These are phyloP conservation scores for Perizoma flavofasciatum DNA, from an alignment of 2,888 invertebrate species.

Conservation along the genomic window DNA sequence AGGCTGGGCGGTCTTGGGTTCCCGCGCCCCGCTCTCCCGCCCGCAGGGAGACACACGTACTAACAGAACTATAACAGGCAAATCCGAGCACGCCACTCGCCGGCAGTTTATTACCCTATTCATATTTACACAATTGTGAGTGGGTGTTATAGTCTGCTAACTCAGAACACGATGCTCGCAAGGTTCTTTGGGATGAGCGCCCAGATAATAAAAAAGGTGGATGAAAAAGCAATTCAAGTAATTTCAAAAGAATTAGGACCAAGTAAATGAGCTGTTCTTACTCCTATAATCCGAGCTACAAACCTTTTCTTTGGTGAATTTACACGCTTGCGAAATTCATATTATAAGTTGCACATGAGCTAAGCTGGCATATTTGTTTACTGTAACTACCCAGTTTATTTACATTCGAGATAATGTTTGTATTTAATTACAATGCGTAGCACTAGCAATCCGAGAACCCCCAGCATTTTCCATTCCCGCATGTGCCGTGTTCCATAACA, in stretches of 20 bases:
- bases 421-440: constrained; percentile 25
- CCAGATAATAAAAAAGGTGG: constrained; percentile 22
- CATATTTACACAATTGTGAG: constrained; percentile 77
- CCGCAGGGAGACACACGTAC: constrained; percentile 65
- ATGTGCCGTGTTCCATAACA: constrained; percentile 17
- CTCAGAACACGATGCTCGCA: constrained; percentile 28
- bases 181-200: constrained; percentile 27
- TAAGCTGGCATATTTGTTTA: constrained; percentile 10
- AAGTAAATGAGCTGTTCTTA: constrained; percentile 14
- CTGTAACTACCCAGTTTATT: constrained; percentile 11
- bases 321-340: constrained; percentile 10
- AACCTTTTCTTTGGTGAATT: constrained; percentile 15
- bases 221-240: constrained; percentile 19
- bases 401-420: constrained; percentile 28
- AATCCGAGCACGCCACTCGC: constrained; percentile 71
- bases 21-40: constrained; percentile 36
- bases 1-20: constrained; percentile 42
- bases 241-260: constrained; percentile 27
- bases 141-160: constrained; percentile 55
- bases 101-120: constrained; percentile 76
- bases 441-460: constrained; percentile 15
- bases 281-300: constrained; percentile 15
- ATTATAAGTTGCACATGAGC: constrained; percentile 1
- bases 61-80: constrained; percentile 68
- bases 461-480: constrained; percentile 17